These are phyloP conservation scores for Phymatocera aterrima DNA, from an alignment of 2,888 invertebrate genomes.

Conservation along the genomic window DNA sequence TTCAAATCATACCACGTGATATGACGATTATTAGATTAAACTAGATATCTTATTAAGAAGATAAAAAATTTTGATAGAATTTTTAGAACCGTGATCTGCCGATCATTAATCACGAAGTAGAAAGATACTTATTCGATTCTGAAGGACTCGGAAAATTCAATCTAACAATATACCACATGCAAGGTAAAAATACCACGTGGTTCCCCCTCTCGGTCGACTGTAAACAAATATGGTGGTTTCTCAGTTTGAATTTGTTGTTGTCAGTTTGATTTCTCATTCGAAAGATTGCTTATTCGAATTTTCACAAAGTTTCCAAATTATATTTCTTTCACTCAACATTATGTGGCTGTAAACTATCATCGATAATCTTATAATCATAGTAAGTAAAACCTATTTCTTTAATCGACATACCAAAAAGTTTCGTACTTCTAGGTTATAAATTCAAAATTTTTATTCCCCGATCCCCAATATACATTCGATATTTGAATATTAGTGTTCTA, in stretches of 20 bases:
- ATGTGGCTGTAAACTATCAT: neutral
- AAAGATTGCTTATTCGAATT: neutral
- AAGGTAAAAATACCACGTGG: neutral
- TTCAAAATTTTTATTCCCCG: neutral
- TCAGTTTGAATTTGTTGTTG: slow-evolving; percentile 24
- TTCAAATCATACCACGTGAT: no score
- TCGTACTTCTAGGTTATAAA: neutral
- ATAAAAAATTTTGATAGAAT: no score
- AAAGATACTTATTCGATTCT: no score
- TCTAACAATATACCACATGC: neutral
- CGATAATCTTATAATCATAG: neutral
- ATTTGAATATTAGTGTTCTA: neutral
- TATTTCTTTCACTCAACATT: neutral
- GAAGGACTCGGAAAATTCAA: neutral
- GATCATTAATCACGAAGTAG: neutral
- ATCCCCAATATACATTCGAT: neutral
- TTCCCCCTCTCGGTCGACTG: neutral
- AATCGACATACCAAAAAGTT: neutral
- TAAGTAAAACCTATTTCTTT: neutral
- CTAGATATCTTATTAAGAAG: no score
- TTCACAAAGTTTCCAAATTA: neutral
- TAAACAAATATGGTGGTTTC: slow-evolving; percentile 11
- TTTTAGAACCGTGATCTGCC: no score
- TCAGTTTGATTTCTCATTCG: neutral
- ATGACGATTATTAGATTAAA: no score